These are phyloP conservation scores for Dendrolimus kikuchii DNA, from an alignment of 1,140 invertebrate genomes.

Conservation along the genomic window DNA sequence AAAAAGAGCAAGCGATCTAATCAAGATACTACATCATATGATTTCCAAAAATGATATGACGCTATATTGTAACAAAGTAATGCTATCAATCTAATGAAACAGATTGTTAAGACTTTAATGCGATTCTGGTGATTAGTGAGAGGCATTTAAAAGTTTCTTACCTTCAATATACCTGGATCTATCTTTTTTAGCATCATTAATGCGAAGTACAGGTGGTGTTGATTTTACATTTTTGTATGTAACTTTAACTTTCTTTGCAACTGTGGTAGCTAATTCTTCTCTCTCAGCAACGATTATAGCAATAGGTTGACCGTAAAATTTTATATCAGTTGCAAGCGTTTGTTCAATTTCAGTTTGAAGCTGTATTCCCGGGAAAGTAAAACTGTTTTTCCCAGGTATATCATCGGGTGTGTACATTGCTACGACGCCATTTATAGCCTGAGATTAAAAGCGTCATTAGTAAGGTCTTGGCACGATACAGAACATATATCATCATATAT, in stretches of 20 bases:
- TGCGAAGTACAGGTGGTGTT: slow-evolving; percentile 44
- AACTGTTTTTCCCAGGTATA: slow-evolving; percentile 78
- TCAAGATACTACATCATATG: too few relatives aligned
- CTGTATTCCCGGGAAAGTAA: slow-evolving; percentile 37
- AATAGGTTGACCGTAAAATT: slow-evolving; percentile 81
- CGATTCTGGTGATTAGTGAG: too few relatives aligned
- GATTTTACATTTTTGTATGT: slow-evolving; percentile 71
- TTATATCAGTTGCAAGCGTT: slow-evolving; percentile 71
- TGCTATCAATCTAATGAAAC: too few relatives aligned
- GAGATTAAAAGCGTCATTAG: slow-evolving; percentile 20
- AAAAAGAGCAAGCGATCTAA: too few relatives aligned
- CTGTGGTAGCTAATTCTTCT: slow-evolving; percentile 75
- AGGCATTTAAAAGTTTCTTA: too few relatives aligned
- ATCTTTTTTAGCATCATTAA: slow-evolving; percentile 47
- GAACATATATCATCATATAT: too few relatives aligned
- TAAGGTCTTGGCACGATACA: too few relatives aligned
- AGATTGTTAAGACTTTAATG: too few relatives aligned
- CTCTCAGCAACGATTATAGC: slow-evolving; percentile 81
- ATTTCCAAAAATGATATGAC: too few relatives aligned
- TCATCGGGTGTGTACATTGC: slow-evolving; percentile 79
- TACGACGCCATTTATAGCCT: slow-evolving; percentile 78
- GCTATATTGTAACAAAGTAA: too few relatives aligned
- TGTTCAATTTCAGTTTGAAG: slow-evolving; percentile 64
- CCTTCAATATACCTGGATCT: slow-evolving; percentile 30
- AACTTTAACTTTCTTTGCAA: slow-evolving; percentile 79